Base-by-base conservation (phyloP, 1,140 invertebrate genomes). In the roundworm (Caenorhabditis elegans) region DNA sequence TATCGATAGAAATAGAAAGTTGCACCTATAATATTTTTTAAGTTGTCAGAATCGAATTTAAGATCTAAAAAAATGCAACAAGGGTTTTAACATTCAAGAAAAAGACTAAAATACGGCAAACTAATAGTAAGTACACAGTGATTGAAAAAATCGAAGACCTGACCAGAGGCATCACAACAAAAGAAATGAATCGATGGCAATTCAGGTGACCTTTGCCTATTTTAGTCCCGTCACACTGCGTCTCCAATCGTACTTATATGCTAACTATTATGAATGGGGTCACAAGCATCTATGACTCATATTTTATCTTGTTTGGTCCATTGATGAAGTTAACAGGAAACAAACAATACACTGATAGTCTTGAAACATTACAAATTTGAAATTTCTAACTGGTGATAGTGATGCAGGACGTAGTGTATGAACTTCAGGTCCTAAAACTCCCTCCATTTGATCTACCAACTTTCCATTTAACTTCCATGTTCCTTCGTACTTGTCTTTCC, bases 101-200 rank as follows among this genome's bases (percentile, higher is more conserved):
- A 34, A 34, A 60, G 28, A 36, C 22, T 39, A 22, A 19, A 70
- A 22, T 2, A 36, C 0, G 31, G n/a, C 31, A 60, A 4, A 28
- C 3, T n/a, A n/a, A n/a, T n/a, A n/a, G n/a, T n/a, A n/a, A n/a
- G n/a, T n/a, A n/a, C n/a, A n/a, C n/a, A n/a, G n/a, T n/a, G n/a
- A n/a, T n/a, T n/a, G n/a, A n/a, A n/a, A n/a, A n/a, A n/a, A n/a
- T n/a, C 17, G 3, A 22, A 24, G n/a, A 48, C 49, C 24, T 60
- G 53, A 70, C 34, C 60, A 70, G 22, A 31, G 26, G 11, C 11
- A 55, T 55, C 60, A 39, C n/a, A 70, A 70, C 34, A 70, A 70
- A 70, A 22, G 34, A 70, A 70, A 70, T 31, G 55, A 70, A 70
- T 39, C 34, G 60, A 70, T 70, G 60, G 17, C 60, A 70, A 70